Conservation (phyloP, 1,140 invertebrate species). For the Phenacoccus solenopsis region DNA sequence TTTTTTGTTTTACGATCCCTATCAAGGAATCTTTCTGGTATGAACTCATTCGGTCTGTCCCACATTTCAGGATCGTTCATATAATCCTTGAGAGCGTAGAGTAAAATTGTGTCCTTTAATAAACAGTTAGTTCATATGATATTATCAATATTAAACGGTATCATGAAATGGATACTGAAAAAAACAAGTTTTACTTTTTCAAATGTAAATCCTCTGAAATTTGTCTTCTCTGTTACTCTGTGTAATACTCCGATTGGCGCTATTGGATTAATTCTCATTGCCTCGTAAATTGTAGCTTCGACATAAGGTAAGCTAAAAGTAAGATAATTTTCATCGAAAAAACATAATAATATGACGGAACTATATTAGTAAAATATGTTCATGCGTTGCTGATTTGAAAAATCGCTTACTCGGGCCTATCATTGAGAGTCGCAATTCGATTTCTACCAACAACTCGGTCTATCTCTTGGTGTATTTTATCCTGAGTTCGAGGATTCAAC, state of each 20-base stretch:
- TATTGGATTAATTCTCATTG: conserved; percentile 36
- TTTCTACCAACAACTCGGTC: conserved; percentile 28
- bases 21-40: not conserved
- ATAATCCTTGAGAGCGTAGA: not conserved
- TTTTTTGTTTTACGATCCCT: not conserved
- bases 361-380: not conserved
- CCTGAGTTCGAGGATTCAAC: conserved; percentile 42
- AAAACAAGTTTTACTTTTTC: conserved; percentile 28
- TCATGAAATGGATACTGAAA: too few relatives aligned
- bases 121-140: too few relatives aligned
- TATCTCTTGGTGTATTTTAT: conserved; percentile 44
- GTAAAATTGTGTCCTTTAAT: not conserved
- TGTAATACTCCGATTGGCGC: conserved; percentile 28
- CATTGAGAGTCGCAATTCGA: not conserved
- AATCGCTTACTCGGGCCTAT: not conserved
- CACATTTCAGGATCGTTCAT: not conserved
- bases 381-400: not conserved
- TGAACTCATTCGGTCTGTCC: not conserved
- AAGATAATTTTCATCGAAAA: not conserved
- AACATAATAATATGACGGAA: not conserved
- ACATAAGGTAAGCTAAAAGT: conserved; percentile 32
- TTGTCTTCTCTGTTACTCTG: conserved; percentile 21
- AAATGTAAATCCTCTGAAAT: conserved; percentile 29
- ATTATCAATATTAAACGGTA: too few relatives aligned
- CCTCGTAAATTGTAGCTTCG: conserved; percentile 39